These are phyloP conservation scores for Forbesichthys papilliferus DNA, from an alignment of 2,113 vertebrate genomes.

Conservation along the genomic window DNA sequence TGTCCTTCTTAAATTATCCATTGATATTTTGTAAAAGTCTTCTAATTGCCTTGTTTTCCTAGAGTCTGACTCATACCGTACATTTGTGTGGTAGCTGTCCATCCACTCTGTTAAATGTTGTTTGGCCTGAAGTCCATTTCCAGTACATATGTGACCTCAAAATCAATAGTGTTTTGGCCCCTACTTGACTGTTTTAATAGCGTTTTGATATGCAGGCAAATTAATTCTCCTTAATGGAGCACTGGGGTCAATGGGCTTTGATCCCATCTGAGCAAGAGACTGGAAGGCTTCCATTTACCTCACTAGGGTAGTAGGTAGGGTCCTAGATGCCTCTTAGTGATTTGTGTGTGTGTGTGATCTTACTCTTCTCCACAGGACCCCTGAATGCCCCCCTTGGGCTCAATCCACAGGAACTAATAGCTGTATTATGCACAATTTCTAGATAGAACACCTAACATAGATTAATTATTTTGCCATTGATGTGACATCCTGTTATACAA, in stretches of 20 bases:
- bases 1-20: too few relatives aligned
- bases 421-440: conserved; percentile 69
- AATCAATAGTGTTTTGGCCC: conserved; percentile 68
- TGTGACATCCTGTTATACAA: conserved; percentile 45
- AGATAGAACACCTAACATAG: conserved; percentile 50
- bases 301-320: conserved; percentile 43
- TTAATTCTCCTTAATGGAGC: conserved; percentile 84
- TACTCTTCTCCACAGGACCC: conserved; percentile 50
- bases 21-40: too few relatives aligned
- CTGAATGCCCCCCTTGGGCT: conserved; percentile 70
- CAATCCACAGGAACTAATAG: conserved; percentile 69
- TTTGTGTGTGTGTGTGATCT: not conserved
- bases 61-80: conserved; percentile 49
- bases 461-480: conserved; percentile 68
- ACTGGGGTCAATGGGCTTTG: conserved; percentile 81
- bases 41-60: too few relatives aligned
- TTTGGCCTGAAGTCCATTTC: conserved; percentile 39
- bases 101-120: conserved; percentile 38
- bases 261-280: conserved; percentile 68
- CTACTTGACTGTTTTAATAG: conserved; percentile 78
- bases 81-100: not conserved
- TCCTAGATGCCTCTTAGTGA: conserved; percentile 39
- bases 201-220: conserved; percentile 86
- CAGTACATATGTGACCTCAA: conserved; percentile 44
- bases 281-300: conserved; percentile 69